Conservation (phyloP, 2,113 vertebrate species). For the Toxotes jaculatrix region DNA sequence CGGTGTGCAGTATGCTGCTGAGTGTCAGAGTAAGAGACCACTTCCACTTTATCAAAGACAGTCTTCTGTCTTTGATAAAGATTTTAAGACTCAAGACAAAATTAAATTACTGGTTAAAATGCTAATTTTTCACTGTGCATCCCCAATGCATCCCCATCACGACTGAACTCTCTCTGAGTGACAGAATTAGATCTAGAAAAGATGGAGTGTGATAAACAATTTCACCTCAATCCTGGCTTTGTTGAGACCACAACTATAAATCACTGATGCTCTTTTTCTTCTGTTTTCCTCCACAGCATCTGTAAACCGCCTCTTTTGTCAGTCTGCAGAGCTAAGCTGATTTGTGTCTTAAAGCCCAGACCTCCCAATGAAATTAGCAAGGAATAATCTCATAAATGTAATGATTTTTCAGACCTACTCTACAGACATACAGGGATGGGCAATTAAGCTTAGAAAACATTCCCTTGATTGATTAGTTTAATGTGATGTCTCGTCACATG, state of each 20-base stretch:
- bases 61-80: not conserved
- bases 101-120: conserved; percentile 70
- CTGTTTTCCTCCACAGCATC: conserved; percentile 36
- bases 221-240: conserved; percentile 49
- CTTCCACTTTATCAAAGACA: conserved; percentile 69
- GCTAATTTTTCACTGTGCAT: conserved; percentile 42
- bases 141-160: conserved; percentile 29
- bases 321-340: conserved; percentile 63
- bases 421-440: conserved; percentile 30
- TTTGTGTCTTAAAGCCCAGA: conserved; percentile 42
- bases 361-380: conserved; percentile 58
- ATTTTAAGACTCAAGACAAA: conserved; percentile 45
- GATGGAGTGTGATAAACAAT: conserved; percentile 56
- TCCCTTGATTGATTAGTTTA: conserved; percentile 56
- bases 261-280: conserved; percentile 41
- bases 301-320: conserved; percentile 54
- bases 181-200: conserved; percentile 43
- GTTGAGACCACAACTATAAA: conserved; percentile 66
- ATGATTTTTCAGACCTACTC: conserved; percentile 56
- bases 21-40: conserved; percentile 64
- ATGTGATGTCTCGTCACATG: conserved; percentile 25
- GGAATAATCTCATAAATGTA: conserved; percentile 57
- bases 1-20: conserved; percentile 60
- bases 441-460: conserved; percentile 54
- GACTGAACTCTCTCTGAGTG: conserved; percentile 40